phyloP scores from a whole-genome alignment of 92 coral and sea anemone genomes.

The Phenganax marumi region DNA sequence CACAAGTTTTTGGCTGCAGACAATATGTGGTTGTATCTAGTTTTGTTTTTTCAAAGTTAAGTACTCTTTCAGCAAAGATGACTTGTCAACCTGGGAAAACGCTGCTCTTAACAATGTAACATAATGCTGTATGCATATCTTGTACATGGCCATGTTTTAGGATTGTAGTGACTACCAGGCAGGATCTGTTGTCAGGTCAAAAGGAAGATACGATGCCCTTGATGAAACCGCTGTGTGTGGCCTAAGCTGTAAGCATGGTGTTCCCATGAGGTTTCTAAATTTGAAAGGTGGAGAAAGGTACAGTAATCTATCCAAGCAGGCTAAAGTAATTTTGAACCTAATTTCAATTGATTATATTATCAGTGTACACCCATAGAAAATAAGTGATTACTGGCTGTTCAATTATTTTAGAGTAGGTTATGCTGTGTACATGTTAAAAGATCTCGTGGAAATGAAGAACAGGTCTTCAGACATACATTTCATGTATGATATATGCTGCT shows the following conservation, averaged over 20 bases:
- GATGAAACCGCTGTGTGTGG: slow-evolving; percentile 71
- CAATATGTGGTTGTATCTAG: too few species aligned
- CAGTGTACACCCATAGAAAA: too few species aligned
- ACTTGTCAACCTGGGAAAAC: too few species aligned
- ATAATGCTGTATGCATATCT: neutral
- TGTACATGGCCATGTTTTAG: slow-evolving; percentile 7
- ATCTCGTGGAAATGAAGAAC: slow-evolving; percentile 7
- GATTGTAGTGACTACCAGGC: slow-evolving; percentile 55
- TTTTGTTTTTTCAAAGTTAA: too few species aligned
- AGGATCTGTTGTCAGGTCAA: slow-evolving; percentile 60
- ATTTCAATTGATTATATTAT: neutral
- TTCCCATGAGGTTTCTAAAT: slow-evolving; percentile 58
- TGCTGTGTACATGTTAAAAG: slow-evolving; percentile 14
- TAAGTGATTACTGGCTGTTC: too few species aligned
- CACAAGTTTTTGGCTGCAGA: too few species aligned
- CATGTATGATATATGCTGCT: slow-evolving; percentile 65
- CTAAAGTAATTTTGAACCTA: neutral
- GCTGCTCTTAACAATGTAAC: too few species aligned
- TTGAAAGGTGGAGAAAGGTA: slow-evolving; percentile 68
- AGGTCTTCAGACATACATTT: slow-evolving; percentile 40
- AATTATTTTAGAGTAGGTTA: slow-evolving; percentile 13
- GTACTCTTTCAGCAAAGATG: too few species aligned
- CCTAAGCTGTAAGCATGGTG: slow-evolving; percentile 58
- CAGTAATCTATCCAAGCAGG: neutral
- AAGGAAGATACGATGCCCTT: slow-evolving; percentile 62